These are phyloP conservation scores for Morpho achilles DNA, from an alignment of 2,888 invertebrate species.

Conservation along the genomic window DNA sequence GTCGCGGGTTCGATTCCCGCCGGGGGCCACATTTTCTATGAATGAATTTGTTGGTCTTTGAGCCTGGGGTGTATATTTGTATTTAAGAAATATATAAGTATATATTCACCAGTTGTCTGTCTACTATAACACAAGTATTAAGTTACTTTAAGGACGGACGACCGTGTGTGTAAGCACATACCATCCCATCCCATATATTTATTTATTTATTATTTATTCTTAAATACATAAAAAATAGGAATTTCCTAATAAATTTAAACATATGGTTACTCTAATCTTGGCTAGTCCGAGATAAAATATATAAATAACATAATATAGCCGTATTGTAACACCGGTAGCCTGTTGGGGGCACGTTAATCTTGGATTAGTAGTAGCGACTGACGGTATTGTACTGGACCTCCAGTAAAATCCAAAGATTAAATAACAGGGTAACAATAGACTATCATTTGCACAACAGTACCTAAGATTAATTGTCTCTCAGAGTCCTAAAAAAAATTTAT, in stretches of 20 bases:
- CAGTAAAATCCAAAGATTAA: slow-evolving; percentile 48
- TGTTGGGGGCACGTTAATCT: slow-evolving; percentile 57
- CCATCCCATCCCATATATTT: too few species aligned
- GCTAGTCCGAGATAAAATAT: slow-evolving; percentile 25
- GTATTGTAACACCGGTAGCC: slow-evolving; percentile 55
- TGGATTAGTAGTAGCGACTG: slow-evolving; percentile 54
- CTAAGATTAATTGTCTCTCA: slow-evolving; percentile 1
- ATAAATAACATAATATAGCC: slow-evolving; percentile 42
- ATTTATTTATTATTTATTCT: too few species aligned
- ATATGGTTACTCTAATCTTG: slow-evolving; percentile 3
- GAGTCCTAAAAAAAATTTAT: neutral
- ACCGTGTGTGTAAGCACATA: too few species aligned
- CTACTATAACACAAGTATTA: too few species aligned
- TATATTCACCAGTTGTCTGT: too few species aligned
- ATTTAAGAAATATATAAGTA: too few species aligned
- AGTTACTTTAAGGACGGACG: too few species aligned
- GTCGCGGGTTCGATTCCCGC: too few species aligned
- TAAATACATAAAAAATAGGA: too few species aligned
- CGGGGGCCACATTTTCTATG: too few species aligned
- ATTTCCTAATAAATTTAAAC: neutral
- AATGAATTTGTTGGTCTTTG: too few species aligned
- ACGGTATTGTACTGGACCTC: slow-evolving; percentile 56
- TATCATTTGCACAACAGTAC: neutral
- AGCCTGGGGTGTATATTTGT: too few species aligned
- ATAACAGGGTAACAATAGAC: neutral